A percentile compares a stretch with the other conserved stretches of the same genome.
Conservation (phyloP, 2,888 invertebrate species). For the Caenorhabditis doughertyi region DNA sequence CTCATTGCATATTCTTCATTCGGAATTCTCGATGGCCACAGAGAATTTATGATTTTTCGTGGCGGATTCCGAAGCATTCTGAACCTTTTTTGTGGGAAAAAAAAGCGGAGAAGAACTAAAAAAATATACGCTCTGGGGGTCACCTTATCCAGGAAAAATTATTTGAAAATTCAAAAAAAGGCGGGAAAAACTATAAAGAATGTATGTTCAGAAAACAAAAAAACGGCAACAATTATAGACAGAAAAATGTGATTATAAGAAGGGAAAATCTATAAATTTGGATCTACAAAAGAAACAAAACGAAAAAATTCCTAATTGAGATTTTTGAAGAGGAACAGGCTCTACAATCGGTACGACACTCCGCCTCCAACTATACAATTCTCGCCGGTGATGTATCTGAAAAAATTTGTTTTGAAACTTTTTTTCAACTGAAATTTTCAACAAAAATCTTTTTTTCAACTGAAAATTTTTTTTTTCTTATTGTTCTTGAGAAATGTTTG, state of each 20-base stretch:
- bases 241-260: constrained; percentile 9
- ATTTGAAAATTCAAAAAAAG: background rate
- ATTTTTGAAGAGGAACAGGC: background rate
- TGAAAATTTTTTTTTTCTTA: too few relatives aligned
- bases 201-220: constrained; percentile 15
- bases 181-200: background rate
- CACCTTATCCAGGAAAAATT: constrained; percentile 29
- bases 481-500: too few relatives aligned
- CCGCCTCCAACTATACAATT: constrained; percentile 78
- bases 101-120: background rate
- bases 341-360: constrained; percentile 74
- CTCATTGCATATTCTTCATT: constrained; percentile 62
- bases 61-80: constrained; percentile 46
- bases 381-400: constrained; percentile 78
- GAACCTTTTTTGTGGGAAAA: background rate
- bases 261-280: too few relatives aligned
- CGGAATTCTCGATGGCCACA: constrained; percentile 57
- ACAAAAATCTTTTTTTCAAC: too few relatives aligned
- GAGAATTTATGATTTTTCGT: constrained; percentile 29
- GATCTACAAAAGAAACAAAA: constrained; percentile 5
- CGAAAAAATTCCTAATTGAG: constrained; percentile 1
- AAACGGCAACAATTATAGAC: constrained; percentile 42
- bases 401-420: constrained; percentile 25
- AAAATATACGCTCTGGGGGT: constrained; percentile 37
- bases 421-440: too few relatives aligned